Percentiles rank a stretch among this genome's conserved stretches.
Conservation (phyloP, 2,888 invertebrate genomes). For the Drosophila koepferae region DNA sequence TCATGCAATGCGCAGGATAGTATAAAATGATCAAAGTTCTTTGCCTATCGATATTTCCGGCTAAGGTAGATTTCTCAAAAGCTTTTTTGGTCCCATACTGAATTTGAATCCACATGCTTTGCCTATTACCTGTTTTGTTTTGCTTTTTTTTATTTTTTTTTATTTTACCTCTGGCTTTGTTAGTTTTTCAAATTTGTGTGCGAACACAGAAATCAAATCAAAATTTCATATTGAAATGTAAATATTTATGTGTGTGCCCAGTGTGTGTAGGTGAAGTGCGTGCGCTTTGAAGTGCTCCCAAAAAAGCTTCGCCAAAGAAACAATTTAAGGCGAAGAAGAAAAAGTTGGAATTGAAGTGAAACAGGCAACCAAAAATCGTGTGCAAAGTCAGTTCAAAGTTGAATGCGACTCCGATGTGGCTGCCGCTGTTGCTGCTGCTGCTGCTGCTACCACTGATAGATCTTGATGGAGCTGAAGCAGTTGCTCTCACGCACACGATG, state of each 20-base stretch:
- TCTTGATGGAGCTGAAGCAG: constrained; percentile 43
- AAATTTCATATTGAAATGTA: constrained; percentile 77
- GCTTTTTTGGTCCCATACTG: constrained; percentile 11
- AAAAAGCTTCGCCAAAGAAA: constrained; percentile 20
- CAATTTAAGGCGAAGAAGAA: constrained; percentile 9
- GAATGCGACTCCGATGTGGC: constrained; percentile 36
- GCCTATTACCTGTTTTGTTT: constrained; percentile 37
- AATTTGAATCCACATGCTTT: constrained; percentile 22
- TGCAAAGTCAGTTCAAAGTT: constrained; percentile 70
- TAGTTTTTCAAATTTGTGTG: constrained; percentile 64
- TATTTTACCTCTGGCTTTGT: constrained; percentile 44
- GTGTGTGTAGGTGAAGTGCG: constrained; percentile 66
- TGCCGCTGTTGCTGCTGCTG: not conserved
- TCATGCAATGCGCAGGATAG: not conserved
- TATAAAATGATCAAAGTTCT: constrained; percentile 29
- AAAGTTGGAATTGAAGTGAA: constrained; percentile 48
- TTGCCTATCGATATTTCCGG: constrained; percentile 43
- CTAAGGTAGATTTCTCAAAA: constrained; percentile 33
- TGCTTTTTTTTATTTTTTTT: too few species aligned
- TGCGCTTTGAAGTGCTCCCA: constrained; percentile 71
- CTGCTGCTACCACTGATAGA: constrained; percentile 33
- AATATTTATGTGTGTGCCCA: constrained; percentile 68
- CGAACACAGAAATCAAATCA: constrained; percentile 73
- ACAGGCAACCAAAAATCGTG: constrained; percentile 24
- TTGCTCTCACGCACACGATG: constrained; percentile 60